A percentile compares a stretch with the other conserved stretches of the same genome.
phyloP scores from a whole-genome alignment of 2,888 invertebrate species.

The Pterostichus madidus region DNA sequence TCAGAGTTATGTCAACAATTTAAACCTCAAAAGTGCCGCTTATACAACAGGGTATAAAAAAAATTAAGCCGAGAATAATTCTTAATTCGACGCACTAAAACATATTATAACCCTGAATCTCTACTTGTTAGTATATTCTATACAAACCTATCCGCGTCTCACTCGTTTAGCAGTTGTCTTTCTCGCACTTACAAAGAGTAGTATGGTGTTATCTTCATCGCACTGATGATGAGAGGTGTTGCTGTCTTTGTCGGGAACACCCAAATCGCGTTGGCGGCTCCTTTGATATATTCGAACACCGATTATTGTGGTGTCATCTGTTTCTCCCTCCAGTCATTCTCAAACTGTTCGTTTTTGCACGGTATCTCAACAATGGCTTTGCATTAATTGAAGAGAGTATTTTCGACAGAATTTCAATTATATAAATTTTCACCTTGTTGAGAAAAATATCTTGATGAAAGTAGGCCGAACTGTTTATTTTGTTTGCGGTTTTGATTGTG shows the following conservation, averaged over 20 bases:
- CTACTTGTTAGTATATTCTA: slow-evolving; percentile 74
- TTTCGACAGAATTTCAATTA: slow-evolving; percentile 5
- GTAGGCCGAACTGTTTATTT: slow-evolving; percentile 7
- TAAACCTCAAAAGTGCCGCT: slow-evolving; percentile 60
- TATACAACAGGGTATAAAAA: slow-evolving; percentile 59
- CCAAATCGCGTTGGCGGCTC: slow-evolving; percentile 76
- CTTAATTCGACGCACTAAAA: slow-evolving; percentile 65
- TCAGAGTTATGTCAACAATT: slow-evolving; percentile 65
- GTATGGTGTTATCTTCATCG: slow-evolving; percentile 19
- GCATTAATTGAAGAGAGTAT: slow-evolving; percentile 5
- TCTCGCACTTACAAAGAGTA: not conserved
- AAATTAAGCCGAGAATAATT: slow-evolving; percentile 59
- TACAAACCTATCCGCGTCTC: slow-evolving; percentile 70
- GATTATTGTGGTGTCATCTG: slow-evolving; percentile 73
- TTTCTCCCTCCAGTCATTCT: slow-evolving; percentile 59
- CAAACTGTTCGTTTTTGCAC: slow-evolving; percentile 58
- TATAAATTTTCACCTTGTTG: slow-evolving; percentile 46
- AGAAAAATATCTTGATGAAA: slow-evolving; percentile 33
- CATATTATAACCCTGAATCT: slow-evolving; percentile 72
- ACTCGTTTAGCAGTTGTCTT: not conserved
- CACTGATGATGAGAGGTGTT: not conserved
- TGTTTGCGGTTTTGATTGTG: slow-evolving; percentile 20
- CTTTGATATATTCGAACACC: slow-evolving; percentile 75
- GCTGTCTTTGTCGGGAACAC: slow-evolving; percentile 73
- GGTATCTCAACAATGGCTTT: slow-evolving; percentile 22